These are phyloP conservation scores for Sceloporus undulatus DNA, from an alignment of 2,113 vertebrate species.

Conservation along the genomic window DNA sequence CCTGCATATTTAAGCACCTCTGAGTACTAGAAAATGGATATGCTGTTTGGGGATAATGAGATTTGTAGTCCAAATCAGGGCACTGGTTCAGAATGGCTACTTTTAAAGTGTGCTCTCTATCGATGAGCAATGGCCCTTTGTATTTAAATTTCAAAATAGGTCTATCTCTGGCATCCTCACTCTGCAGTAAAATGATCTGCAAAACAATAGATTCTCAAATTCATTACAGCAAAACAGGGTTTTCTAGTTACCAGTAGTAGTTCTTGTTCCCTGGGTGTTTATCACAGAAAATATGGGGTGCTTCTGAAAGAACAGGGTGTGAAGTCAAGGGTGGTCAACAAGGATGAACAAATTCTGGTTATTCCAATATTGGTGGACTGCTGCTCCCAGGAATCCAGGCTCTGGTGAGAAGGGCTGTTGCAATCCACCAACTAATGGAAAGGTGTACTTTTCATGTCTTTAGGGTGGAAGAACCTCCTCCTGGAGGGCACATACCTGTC, in stretches of 20 bases:
- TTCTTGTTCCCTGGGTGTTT: too few relatives aligned
- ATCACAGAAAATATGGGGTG: neutral
- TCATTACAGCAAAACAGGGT: neutral
- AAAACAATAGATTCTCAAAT: neutral
- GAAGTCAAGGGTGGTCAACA: neutral
- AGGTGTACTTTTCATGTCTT: too few relatives aligned
- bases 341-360: too few relatives aligned
- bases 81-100: too few relatives aligned
- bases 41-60: too few relatives aligned
- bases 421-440: too few relatives aligned
- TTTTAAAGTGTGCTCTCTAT: neutral
- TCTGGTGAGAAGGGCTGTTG: too few relatives aligned
- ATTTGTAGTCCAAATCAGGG: too few relatives aligned
- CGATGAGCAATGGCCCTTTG: neutral
- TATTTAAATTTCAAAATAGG: neutral
- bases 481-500: constrained; percentile 86
- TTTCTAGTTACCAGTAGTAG: neutral
- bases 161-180: neutral
- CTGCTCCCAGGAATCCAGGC: too few relatives aligned
- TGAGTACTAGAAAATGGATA: too few relatives aligned
- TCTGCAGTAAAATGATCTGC: neutral
- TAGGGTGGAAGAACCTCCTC: neutral
- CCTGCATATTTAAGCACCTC: too few relatives aligned
- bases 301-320: neutral
- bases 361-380: too few relatives aligned